Base-by-base conservation (phyloP, 2,113 vertebrate genomes). In the Chinchilla lanigera region DNA sequence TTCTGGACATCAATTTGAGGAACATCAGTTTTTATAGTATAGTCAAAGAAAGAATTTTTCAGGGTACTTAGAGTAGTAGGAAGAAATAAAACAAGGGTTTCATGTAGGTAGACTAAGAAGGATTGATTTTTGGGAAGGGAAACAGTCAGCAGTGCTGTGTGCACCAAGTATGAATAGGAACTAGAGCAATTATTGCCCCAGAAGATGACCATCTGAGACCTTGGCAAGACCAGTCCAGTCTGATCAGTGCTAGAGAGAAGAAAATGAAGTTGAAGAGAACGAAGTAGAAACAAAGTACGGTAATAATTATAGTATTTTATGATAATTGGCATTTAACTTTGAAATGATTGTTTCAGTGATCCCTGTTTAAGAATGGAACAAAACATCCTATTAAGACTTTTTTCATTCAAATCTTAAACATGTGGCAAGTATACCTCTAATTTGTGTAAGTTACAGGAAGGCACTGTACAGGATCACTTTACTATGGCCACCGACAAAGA, bases 221-320 rank as follows among this genome's bases (percentile, higher is more conserved):
- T 80, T 75, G 26, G 20, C 44, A 58, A 89, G 35, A 28, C n/a
- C 28, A 58, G 16, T 38, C 28, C 63, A 47, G 13, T 90, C 3
- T 12, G 71, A 96, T 52, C 26, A 47, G 4, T 50, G 7, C 75
- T n/a, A 86, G 28, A 17, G 4, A 3, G 56, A 56, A 87, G 69
- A 41, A 92, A 82, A 56, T 63, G 33, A 95, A 69, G 9, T 78
- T 11, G 47, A 88, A 58, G 69, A n/a, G 89, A 82, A 56, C 56
- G 33, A 94, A 69, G 9, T 78, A 11, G 41, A 88, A 58, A 94
- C 26, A 54, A 69, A 97, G n/a, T 88, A 54, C 47, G 0, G 88
- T 24, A 92, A 52, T 89, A 85, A 77, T 75, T 24, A 58, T 80
- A 61, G 77, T 96, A 93, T 96, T 92, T 94, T 73, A 38, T 84